Base-by-base conservation (phyloP, 2,888 invertebrate genomes). In the Chrysotoxum bicinctum region DNA sequence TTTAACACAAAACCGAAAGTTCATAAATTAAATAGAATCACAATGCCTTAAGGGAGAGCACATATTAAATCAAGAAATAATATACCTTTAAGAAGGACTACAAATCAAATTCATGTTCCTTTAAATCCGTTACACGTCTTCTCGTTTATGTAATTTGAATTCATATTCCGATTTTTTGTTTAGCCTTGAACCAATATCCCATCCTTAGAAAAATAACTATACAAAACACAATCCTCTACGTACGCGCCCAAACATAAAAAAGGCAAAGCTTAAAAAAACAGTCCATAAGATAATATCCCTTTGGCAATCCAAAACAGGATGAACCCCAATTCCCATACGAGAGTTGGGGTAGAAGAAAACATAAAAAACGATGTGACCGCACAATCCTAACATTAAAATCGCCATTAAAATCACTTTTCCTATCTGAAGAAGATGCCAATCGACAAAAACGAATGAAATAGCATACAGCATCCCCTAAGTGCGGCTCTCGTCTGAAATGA, bases 361-460 rank as follows among this genome's bases (percentile, higher is more conserved):
- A 86, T 86, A 86, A 86, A 86, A 86, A 86, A 82, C 86, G 82
- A 86, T 86, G 82, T 86, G 86, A 86, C 86, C 86, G 80, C 82
- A 81, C 81, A 82, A 74, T 86, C 66, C 82, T 74, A 82, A 78
- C 86, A 86, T 86, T 86, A 86, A 86, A 86, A 86, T 78, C 81
- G 80, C 86, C 77, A 86, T 86, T 86, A 86, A 86, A 82, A 86
- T 86, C 86, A 82, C 81, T 82, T 86, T 86, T 82, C 45, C 73
- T 82, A 82, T 86, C 86, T 86, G 60, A 82, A 74, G 74, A 86
- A 78, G 86, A 86, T 86, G 74, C 86, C 81, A 78, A 86, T 86
- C 78, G 81, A 86, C 69, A 85, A 81, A 77, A 77, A 73, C 73
- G 74, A 86, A 80, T 75, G 73, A 70, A 75, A 83, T 73, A 85